Evolutionary conservation across 1,140 invertebrate genomes (phyloP).

Genomic region (Manduca sexta): DNA sequence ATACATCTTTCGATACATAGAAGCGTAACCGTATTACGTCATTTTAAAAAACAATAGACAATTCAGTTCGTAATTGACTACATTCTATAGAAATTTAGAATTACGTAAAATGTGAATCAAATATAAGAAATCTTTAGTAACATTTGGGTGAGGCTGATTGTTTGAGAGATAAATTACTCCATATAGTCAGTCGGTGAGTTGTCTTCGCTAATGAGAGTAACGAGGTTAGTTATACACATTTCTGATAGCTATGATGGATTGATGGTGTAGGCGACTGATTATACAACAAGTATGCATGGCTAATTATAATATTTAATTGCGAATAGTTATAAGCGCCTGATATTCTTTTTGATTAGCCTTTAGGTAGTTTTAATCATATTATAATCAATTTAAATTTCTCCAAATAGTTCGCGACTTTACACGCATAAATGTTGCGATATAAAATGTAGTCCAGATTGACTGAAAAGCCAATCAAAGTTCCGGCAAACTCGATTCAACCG

Average conservation of each 20-base stretch:
- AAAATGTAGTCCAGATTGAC: too few relatives aligned
- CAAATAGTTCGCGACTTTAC: too few relatives aligned
- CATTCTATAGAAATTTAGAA: constrained; percentile 1
- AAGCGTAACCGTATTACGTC: neutral
- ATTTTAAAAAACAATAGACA: constrained; percentile 1
- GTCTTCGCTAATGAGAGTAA: constrained; percentile 12
- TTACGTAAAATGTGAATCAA: constrained; percentile 2
- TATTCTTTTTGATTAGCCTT: neutral
- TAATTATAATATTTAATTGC: neutral
- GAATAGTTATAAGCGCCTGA: neutral
- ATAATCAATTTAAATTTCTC: too few relatives aligned
- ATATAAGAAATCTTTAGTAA: neutral
- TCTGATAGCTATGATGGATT: neutral
- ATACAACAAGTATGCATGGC: neutral
- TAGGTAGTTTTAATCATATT: too few relatives aligned
- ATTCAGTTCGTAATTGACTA: neutral
- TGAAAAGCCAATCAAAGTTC: too few relatives aligned
- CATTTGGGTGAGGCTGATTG: too few relatives aligned
- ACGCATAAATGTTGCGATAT: too few relatives aligned
- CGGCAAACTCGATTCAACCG: too few relatives aligned
- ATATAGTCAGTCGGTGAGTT: neutral
- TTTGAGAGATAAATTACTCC: too few relatives aligned
- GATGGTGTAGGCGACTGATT: neutral
- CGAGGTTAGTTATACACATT: neutral
- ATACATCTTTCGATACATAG: too few relatives aligned